Percentiles rank a stretch among this genome's conserved stretches.
These are phyloP conservation scores for Strigamia transsilvanica DNA, from an alignment of 2,888 invertebrate species.

Conservation along the genomic window DNA sequence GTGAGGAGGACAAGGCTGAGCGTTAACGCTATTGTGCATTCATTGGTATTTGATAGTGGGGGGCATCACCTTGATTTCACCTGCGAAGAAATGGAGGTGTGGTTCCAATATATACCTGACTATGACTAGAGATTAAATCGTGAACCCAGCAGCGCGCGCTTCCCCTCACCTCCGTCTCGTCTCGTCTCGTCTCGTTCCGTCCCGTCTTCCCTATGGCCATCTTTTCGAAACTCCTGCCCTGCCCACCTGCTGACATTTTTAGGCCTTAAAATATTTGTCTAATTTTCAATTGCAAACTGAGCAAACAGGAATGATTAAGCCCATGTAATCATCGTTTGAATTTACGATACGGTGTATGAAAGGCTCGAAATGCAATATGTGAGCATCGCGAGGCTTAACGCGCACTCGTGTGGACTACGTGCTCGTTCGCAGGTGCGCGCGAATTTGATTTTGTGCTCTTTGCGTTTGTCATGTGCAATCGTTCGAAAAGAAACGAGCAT, in stretches of 20 bases:
- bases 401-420: too few species aligned
- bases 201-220: background rate
- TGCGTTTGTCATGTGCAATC: background rate
- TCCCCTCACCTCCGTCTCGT: background rate
- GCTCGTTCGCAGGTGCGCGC: too few species aligned
- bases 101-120: conserved; percentile 17
- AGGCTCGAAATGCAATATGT: too few species aligned
- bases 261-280: background rate
- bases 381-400: too few species aligned
- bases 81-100: conserved; percentile 3
- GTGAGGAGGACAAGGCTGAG: conserved; percentile 18
- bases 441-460: too few species aligned
- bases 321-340: too few species aligned
- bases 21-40: conserved; percentile 27
- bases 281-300: too few species aligned
- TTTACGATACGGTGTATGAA: too few species aligned
- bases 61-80: conserved; percentile 41
- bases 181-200: background rate
- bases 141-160: background rate
- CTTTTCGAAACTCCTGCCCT: too few species aligned
- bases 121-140: conserved; percentile 31
- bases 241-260: background rate
- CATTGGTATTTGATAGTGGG: conserved; percentile 4
- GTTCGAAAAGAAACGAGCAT: background rate
- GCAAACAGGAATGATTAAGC: too few species aligned